phyloP scores from a whole-genome alignment of 1,140 invertebrate species.

The Hylyphantes graminicola region DNA sequence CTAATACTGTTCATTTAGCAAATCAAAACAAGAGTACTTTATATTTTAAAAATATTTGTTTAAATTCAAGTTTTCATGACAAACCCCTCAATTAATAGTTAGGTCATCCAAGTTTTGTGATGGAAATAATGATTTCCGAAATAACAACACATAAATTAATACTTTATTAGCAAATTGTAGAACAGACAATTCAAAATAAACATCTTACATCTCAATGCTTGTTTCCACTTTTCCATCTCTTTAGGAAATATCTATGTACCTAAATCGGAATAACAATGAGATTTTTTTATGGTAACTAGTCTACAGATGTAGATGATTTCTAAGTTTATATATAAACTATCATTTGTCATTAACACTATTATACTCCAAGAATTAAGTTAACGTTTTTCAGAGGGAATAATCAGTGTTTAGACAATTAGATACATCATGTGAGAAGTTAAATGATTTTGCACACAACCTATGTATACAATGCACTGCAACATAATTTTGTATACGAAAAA shows the following conservation, averaged over 20 bases:
- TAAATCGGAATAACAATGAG: slow-evolving; percentile 50
- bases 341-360: slow-evolving; percentile 41
- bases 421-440: slow-evolving; percentile 13
- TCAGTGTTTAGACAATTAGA: not conserved
- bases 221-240: slow-evolving; percentile 21
- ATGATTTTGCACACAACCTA: slow-evolving; percentile 12
- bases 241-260: slow-evolving; percentile 48
- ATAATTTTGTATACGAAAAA: too few species aligned
- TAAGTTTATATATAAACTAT: slow-evolving; percentile 39
- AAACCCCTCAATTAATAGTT: not conserved
- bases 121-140: slow-evolving; percentile 53
- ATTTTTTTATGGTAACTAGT: slow-evolving; percentile 37
- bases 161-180: slow-evolving; percentile 48
- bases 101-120: not conserved
- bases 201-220: slow-evolving; percentile 36
- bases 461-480: too few species aligned
- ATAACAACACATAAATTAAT: slow-evolving; percentile 43
- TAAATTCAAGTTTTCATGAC: too few species aligned
- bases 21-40: too few species aligned
- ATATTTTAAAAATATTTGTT: too few species aligned
- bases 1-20: too few species aligned
- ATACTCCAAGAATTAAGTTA: slow-evolving; percentile 32
- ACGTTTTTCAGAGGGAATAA: slow-evolving; percentile 39
- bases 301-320: slow-evolving; percentile 40
- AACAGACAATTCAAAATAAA: slow-evolving; percentile 32